Conservation (phyloP, 2,113 vertebrate species). For the Vicugna pacos region DNA sequence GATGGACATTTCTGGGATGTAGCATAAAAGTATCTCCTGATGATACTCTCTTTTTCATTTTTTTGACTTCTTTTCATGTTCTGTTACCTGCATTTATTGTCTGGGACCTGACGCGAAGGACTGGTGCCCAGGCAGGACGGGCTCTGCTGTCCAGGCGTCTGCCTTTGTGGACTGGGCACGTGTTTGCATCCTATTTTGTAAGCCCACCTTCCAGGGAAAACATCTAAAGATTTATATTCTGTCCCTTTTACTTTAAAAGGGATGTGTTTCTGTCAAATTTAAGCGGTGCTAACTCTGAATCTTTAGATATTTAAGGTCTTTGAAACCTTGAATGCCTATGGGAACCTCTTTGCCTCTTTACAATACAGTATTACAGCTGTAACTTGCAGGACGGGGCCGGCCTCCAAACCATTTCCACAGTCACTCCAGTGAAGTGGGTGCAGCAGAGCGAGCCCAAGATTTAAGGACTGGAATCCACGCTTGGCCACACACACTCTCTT, state of each 20-base stretch:
- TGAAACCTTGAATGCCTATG: background rate
- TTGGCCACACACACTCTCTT: background rate
- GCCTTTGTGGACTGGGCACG: background rate
- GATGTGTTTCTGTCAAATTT: conserved; percentile 14
- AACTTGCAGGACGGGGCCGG: background rate
- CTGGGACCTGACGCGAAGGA: background rate
- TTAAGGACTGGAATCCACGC: background rate
- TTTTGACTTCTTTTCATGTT: conserved; percentile 14
- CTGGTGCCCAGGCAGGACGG: too few species aligned
- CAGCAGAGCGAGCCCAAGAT: background rate
- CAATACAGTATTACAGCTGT: background rate
- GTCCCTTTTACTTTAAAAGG: background rate
- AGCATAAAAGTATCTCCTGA: conserved; percentile 8
- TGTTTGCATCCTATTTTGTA: background rate
- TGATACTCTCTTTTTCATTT: background rate
- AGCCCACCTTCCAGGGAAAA: background rate
- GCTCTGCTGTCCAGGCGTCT: background rate
- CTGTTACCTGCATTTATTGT: background rate
- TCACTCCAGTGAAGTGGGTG: background rate
- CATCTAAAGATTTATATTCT: background rate
- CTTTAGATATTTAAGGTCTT: conserved; percentile 43
- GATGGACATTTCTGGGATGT: background rate
- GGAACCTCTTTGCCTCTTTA: background rate
- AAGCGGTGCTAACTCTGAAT: background rate
- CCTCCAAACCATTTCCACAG: background rate